Evolutionary conservation across 2,888 invertebrate genomes (phyloP).

Genomic region (Cheilosia soror): DNA sequence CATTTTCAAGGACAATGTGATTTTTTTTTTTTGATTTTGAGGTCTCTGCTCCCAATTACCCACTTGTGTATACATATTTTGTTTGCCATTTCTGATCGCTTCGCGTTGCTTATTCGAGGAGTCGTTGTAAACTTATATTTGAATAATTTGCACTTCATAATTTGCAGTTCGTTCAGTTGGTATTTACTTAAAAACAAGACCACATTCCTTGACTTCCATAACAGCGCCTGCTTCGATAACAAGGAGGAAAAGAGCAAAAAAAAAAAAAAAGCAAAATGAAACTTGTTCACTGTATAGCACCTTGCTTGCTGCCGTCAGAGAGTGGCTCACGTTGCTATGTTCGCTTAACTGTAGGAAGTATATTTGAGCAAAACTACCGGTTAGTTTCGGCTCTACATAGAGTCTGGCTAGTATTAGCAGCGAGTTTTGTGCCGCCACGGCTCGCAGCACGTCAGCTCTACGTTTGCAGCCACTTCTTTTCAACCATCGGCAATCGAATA

Average conservation of each 20-base stretch:
- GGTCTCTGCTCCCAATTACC: constrained; percentile 58
- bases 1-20: constrained; percentile 66
- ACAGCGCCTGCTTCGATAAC: constrained; percentile 43
- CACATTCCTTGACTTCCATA: constrained; percentile 64
- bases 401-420: constrained; percentile 44
- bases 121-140: neutral
- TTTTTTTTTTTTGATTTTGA: constrained; percentile 59
- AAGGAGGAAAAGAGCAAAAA: neutral
- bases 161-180: neutral
- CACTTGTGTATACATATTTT: neutral
- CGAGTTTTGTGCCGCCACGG: constrained; percentile 41
- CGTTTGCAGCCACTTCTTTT: constrained; percentile 41
- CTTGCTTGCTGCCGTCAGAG: constrained; percentile 44
- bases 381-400: constrained; percentile 58
- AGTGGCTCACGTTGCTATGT: constrained; percentile 52
- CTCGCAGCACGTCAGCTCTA: constrained; percentile 16
- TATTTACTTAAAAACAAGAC: constrained; percentile 26
- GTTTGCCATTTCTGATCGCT: neutral
- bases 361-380: constrained; percentile 65
- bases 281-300: constrained; percentile 65
- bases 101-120: neutral
- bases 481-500: constrained; percentile 50
- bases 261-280: constrained; percentile 25
- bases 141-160: constrained; percentile 41
- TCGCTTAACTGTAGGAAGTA: constrained; percentile 64